A percentile compares a stretch with the other conserved stretches of the same genome.
Evolutionary conservation across 2,113 vertebrate genomes (phyloP).

Genomic region (Dascyllus trimaculatus): DNA sequence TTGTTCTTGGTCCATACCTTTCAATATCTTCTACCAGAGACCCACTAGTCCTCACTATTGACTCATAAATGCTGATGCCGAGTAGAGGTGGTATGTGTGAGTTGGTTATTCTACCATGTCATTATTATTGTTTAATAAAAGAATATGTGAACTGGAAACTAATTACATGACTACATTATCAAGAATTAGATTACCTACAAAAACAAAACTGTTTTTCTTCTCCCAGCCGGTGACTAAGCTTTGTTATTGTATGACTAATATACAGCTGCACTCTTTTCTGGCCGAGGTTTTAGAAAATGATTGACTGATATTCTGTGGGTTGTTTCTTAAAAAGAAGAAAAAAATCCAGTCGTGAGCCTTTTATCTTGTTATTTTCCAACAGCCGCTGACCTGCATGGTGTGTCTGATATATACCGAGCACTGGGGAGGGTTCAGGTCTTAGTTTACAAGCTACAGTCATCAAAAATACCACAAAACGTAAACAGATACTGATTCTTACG

Average conservation of each 20-base stretch:
- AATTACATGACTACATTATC: background rate
- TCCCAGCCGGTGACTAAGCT: background rate
- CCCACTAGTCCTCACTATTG: no score
- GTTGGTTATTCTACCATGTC: background rate
- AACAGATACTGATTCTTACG: background rate
- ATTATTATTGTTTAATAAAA: background rate
- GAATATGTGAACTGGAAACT: background rate
- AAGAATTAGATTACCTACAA: background rate
- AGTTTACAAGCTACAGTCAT: background rate
- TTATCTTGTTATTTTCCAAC: slow-evolving; percentile 1
- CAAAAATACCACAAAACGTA: background rate
- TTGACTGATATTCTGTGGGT: background rate
- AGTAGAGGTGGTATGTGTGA: background rate
- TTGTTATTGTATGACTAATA: background rate
- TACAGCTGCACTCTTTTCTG: accelerated
- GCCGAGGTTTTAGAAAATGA: background rate
- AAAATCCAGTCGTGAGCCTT: background rate
- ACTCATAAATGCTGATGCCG: background rate
- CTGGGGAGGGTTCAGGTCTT: background rate
- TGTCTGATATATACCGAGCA: background rate
- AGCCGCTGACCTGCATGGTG: background rate
- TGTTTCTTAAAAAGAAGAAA: background rate
- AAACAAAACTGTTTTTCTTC: background rate
- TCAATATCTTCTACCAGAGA: no score
- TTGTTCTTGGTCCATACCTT: no score